A percentile compares a stretch with the other conserved stretches of the same genome.
Evolutionary conservation across 2,113 vertebrate genomes (phyloP).

Genomic region (Sceloporus tristichus): DNA sequence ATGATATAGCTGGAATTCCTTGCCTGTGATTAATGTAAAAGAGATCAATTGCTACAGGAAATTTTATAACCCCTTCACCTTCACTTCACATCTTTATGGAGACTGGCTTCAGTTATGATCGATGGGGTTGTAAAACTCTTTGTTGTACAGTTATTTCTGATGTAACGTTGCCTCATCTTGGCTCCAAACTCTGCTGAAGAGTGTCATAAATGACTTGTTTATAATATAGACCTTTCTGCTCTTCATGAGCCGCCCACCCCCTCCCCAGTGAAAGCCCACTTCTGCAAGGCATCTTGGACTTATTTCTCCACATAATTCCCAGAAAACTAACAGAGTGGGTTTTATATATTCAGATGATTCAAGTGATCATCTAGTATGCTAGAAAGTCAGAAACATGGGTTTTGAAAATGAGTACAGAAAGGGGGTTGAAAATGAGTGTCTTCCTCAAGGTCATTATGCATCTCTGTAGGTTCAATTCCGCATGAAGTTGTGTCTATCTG

Average conservation of each 20-base stretch:
- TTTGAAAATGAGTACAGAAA: too few relatives aligned
- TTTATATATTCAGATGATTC: slow-evolving; percentile 5
- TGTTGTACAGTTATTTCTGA: slow-evolving; percentile 80
- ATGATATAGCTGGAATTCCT: slow-evolving; percentile 81
- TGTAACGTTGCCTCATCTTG: slow-evolving; percentile 77
- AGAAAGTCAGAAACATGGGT: too few relatives aligned
- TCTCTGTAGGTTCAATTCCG: too few relatives aligned
- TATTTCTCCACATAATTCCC: neutral
- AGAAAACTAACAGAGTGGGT: neutral
- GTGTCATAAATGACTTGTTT: slow-evolving; percentile 81
- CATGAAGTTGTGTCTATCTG: neutral
- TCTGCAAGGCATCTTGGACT: neutral
- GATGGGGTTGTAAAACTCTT: slow-evolving; percentile 80
- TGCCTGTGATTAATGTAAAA: slow-evolving; percentile 77
- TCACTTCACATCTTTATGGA: slow-evolving; percentile 82
- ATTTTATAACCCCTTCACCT: slow-evolving; percentile 83
- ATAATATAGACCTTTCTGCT: slow-evolving; percentile 65
- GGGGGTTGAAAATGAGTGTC: too few relatives aligned
- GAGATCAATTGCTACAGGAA: slow-evolving; percentile 77
- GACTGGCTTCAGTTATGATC: slow-evolving; percentile 79
- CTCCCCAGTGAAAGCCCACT: slow-evolving; percentile 40
- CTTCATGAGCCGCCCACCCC: slow-evolving; percentile 32
- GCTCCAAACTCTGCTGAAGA: slow-evolving; percentile 80
- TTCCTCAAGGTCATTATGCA: too few relatives aligned
- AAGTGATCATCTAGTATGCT: neutral